Base-by-base conservation (phyloP, 2,888 invertebrate genomes). In the Ophonus ardosiacus region DNA sequence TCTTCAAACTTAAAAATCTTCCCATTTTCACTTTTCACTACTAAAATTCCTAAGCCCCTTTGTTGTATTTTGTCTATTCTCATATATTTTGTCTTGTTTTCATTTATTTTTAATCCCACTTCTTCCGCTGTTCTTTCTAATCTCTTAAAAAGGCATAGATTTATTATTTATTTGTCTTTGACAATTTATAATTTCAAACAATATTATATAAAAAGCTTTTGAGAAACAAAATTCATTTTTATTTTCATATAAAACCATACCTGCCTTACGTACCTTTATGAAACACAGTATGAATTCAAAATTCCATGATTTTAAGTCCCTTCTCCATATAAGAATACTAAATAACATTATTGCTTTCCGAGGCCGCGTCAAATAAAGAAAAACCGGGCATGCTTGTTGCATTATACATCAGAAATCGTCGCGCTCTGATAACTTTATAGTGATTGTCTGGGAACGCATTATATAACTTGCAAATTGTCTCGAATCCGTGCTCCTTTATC, bases 391-490 rank as follows among this genome's bases (percentile, higher is more conserved):
- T 40, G 21, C 68, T 79, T 85, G 21, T 56, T 80, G 85, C 85
- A 85, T 85, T 85, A 85, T 85, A 80, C 80, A 79, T 85, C 80
- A 85, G 78, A 65, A 84, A 78, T 84, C 63, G 76, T 65, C 38
- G 78, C 43, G 63, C 78, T n/a, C 78, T 80, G 85, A 85, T 85
- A 85, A 85, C 85, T 85, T 85, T 68, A 79, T 85, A 80, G 85
- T 85, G 85, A 85, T 85, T 85, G 85, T 85, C 85, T 71, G 85
- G 57, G 80, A 79, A 68, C 71, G 80, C 85, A 80, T 85, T 85
- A 79, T 85, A 85, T 80, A 80, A 80, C 85, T 79, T 85, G 85
- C 85, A 85, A 85, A 85, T 85, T 85, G 85, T 85, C 85, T 80
- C 51, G 80, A 85, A 85, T 85, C 85, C 85, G 79, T 57, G 85